Evolutionary conservation across 2,888 invertebrate species (phyloP), one percentile per base, ranked within the genome.

Genomic region (Tubiluchus corallicola): DNA sequence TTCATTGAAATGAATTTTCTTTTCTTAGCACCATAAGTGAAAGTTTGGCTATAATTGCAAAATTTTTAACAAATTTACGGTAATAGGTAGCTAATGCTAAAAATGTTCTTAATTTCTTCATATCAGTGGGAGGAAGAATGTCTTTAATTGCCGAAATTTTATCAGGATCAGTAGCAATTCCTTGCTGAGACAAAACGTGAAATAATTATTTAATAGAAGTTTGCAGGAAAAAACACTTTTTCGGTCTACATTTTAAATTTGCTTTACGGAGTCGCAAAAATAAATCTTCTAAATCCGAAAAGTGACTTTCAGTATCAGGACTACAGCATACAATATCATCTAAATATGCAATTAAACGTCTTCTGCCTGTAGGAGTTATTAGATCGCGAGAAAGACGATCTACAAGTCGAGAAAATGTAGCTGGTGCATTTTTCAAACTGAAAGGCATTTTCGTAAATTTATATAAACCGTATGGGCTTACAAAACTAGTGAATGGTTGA

Each of bases 121-220:
- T 15, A n/a, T 9, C 16, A 13, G n/a, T 39, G 5, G 39, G 39
- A 9, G 16, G 9, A 13, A 9, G 13, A 15, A 39, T 5, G 5
- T n/a, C 9, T 39, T 39, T 39, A 16, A 39, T 16, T 5, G 16
- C 39, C n/a, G 5, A 13, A 15, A 39, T 16, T 16, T 39, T 39
- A 15, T 39, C 39, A 13, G 39, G 39, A 39, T 39, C 39, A 5
- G 39, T 9, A 9, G 39, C 39, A 13, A 39, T 29, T 29, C 29
- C 29, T n/a, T 9, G n/a, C 9, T 5, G 29, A 9, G 29, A 29
- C 9, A 29, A 5, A n/a, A 29, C 29, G 29, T 29, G 29, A 5
- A 5, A 5, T n/a, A 29, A 29, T 5, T 29, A 29, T n/a, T 39
- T 39, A 15, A 39, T 16, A n/a, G 13, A 13, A n/a, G 5, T 15